Conservation (phyloP, 2,797 vertebrate genomes). For the Coregonus sp. region DNA sequence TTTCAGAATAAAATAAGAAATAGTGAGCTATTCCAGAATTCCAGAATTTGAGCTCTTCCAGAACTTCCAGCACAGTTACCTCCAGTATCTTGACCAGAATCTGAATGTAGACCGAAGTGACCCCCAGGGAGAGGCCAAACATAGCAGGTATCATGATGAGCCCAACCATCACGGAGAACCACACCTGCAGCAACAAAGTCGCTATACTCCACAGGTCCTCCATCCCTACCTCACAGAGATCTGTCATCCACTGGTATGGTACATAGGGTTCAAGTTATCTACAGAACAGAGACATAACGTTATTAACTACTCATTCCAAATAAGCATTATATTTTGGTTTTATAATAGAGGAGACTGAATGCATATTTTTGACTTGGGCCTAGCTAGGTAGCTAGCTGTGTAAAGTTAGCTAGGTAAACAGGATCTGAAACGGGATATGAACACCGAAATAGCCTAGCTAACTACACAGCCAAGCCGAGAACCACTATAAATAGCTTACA, state of each 20-base stretch:
- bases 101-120: slow-evolving; percentile 87
- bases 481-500: neutral
- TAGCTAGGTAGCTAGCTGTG: too few relatives aligned
- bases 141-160: slow-evolving; percentile 87
- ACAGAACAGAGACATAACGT: neutral
- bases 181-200: slow-evolving; percentile 69
- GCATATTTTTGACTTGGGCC: neutral
- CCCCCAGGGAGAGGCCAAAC: slow-evolving; percentile 88
- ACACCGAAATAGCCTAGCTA: neutral
- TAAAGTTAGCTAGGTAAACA: neutral
- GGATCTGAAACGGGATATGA: neutral
- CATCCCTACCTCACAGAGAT: slow-evolving; percentile 57
- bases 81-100: slow-evolving; percentile 85
- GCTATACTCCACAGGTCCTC: slow-evolving; percentile 68
- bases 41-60: neutral
- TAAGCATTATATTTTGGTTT: neutral
- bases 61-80: slow-evolving; percentile 66
- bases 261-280: slow-evolving; percentile 29
- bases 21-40: neutral
- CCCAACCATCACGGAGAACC: slow-evolving; percentile 76
- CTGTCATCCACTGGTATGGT: slow-evolving; percentile 30
- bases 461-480: neutral
- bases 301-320: neutral
- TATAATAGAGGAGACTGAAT: neutral
- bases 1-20: too few relatives aligned